phyloP scores from a whole-genome alignment of 2,113 vertebrate genomes.

The Circaetus gallicus region DNA sequence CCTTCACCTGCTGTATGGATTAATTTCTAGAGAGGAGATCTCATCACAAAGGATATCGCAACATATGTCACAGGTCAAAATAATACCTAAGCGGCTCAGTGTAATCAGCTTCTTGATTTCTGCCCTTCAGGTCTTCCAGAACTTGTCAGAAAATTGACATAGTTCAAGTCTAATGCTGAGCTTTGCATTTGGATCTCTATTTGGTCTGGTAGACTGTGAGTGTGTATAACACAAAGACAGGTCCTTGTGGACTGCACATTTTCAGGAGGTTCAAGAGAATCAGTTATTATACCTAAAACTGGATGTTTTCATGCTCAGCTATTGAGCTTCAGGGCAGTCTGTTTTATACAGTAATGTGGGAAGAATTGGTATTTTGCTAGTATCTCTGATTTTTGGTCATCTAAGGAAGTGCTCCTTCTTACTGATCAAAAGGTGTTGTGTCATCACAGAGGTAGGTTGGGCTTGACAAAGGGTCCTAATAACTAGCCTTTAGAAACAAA shows the following conservation, averaged over 20 bases:
- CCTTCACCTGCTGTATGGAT: neutral
- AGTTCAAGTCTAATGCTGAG: neutral
- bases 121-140: neutral
- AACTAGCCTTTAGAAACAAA: neutral
- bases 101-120: constrained; percentile 33
- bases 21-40: neutral
- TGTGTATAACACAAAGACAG: neutral
- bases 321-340: neutral
- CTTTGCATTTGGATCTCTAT: neutral
- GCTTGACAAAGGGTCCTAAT: neutral
- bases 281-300: neutral
- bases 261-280: neutral
- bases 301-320: neutral
- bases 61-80: neutral
- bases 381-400: neutral
- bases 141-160: neutral
- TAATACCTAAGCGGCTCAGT: neutral
- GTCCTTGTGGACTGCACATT: neutral
- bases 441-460: neutral
- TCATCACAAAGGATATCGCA: neutral
- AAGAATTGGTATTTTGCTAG: neutral
- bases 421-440: neutral
- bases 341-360: neutral
- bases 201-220: neutral
- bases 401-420: neutral